Evolutionary conservation across 2,888 invertebrate genomes (phyloP).

Genomic region (Junonia oenone): DNA sequence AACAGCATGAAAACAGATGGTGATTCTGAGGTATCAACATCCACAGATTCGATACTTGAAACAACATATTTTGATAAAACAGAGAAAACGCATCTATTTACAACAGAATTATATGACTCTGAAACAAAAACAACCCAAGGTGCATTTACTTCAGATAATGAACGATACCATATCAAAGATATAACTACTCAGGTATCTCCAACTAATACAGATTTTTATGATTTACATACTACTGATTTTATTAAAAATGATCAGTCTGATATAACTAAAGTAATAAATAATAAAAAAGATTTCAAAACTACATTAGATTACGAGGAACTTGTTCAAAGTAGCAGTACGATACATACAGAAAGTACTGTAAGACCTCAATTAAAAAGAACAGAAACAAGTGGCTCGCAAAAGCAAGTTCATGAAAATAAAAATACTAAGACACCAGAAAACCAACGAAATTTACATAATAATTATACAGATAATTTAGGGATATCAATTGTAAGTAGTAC

Average conservation of each 20-base stretch:
- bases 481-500: conserved; percentile 9
- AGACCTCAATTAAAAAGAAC: conserved; percentile 46
- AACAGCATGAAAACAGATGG: not conserved
- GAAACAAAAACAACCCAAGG: conserved; percentile 20
- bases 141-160: conserved; percentile 22
- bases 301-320: conserved; percentile 49
- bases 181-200: not conserved
- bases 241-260: conserved; percentile 16
- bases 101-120: not conserved
- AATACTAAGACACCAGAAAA: conserved; percentile 68
- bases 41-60: not conserved
- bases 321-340: conserved; percentile 58
- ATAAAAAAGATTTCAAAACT: conserved; percentile 33
- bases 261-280: conserved; percentile 11
- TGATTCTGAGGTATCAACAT: not conserved
- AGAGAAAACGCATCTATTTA: not conserved
- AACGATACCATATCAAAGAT: not conserved
- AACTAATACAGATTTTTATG: not conserved
- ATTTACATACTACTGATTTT: not conserved
- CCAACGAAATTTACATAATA: conserved; percentile 61
- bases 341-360: conserved; percentile 56
- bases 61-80: not conserved
- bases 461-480: conserved; percentile 41
- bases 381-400: conserved; percentile 40
- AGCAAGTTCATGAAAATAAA: conserved; percentile 52